Evolutionary conservation across 1,140 invertebrate genomes (phyloP).

Genomic region (Papilio helenus): DNA sequence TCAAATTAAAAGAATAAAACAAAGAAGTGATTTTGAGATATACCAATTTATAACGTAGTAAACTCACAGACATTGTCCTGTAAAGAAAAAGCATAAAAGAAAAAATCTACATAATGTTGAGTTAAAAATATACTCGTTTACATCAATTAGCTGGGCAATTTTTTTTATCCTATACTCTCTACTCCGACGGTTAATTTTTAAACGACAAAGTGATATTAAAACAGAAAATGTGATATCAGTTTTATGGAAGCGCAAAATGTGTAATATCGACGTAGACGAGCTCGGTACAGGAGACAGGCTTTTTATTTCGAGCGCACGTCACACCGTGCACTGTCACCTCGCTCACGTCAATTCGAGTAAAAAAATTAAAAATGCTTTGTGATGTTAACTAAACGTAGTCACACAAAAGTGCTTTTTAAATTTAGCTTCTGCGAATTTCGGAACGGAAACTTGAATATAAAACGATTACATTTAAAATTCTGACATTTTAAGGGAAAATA

Average conservation of each 20-base stretch:
- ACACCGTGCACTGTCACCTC: not conserved
- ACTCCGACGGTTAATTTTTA: not conserved
- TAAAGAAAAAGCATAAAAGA: not conserved
- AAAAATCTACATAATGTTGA: not conserved
- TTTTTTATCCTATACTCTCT: not conserved
- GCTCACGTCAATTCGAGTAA: not conserved
- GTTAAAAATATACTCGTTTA: not conserved
- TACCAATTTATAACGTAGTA: too few relatives aligned
- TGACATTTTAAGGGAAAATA: not conserved
- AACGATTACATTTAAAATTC: constrained; percentile 5
- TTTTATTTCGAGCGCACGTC: constrained; percentile 5
- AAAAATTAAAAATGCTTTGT: not conserved
- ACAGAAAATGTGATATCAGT: not conserved
- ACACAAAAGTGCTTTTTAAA: not conserved
- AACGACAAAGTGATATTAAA: not conserved
- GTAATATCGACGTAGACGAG: constrained; percentile 2
- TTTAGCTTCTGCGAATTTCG: not conserved
- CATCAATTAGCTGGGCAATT: not conserved
- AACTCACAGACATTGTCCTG: not conserved
- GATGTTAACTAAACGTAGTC: not conserved
- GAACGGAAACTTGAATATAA: not conserved
- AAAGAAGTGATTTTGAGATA: too few relatives aligned
- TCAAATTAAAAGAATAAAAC: too few relatives aligned
- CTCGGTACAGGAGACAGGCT: not conserved
- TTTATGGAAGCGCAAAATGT: constrained; percentile 9